A percentile compares a stretch with the other conserved stretches of the same genome.
Conservation (phyloP, 2,888 invertebrate species). For the Brenthis ino region DNA sequence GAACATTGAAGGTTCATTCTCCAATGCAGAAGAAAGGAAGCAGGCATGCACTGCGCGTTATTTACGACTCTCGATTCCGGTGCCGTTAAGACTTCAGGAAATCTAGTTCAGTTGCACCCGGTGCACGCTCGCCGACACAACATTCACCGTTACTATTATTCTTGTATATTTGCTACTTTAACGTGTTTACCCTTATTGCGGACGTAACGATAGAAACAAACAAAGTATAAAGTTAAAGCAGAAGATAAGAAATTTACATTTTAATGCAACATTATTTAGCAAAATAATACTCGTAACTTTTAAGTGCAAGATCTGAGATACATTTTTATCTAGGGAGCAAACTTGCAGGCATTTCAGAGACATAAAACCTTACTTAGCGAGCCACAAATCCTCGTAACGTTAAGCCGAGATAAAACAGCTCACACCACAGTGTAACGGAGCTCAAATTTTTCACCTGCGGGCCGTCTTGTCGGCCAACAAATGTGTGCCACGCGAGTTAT, state of each 20-base stretch:
- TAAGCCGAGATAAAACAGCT: slow-evolving; percentile 82
- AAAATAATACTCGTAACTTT: slow-evolving; percentile 34
- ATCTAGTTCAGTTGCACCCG: slow-evolving; percentile 57
- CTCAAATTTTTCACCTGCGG: slow-evolving; percentile 79
- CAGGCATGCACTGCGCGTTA: slow-evolving; percentile 65
- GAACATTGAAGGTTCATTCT: slow-evolving; percentile 57
- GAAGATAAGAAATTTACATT: slow-evolving; percentile 26
- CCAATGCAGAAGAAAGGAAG: slow-evolving; percentile 67
- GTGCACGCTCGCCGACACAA: slow-evolving; percentile 43
- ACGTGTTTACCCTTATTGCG: slow-evolving; percentile 12
- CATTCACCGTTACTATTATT: slow-evolving; percentile 28
- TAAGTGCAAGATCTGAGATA: slow-evolving; percentile 56
- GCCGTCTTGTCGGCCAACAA: slow-evolving; percentile 46
- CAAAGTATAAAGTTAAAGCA: slow-evolving; percentile 18
- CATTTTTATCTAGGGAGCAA: slow-evolving; percentile 72
- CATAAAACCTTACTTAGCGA: slow-evolving; percentile 82
- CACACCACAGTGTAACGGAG: slow-evolving; percentile 69
- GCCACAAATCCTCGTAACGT: slow-evolving; percentile 81
- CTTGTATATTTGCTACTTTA: slow-evolving; percentile 23
- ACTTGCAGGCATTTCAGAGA: slow-evolving; percentile 72
- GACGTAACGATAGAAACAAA: slow-evolving; percentile 17
- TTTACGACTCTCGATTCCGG: slow-evolving; percentile 75
- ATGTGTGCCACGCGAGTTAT: slow-evolving; percentile 70
- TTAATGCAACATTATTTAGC: slow-evolving; percentile 28
- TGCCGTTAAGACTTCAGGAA: slow-evolving; percentile 59